Conservation (phyloP, 2,797 vertebrate genomes). For the Alectoris magna region DNA sequence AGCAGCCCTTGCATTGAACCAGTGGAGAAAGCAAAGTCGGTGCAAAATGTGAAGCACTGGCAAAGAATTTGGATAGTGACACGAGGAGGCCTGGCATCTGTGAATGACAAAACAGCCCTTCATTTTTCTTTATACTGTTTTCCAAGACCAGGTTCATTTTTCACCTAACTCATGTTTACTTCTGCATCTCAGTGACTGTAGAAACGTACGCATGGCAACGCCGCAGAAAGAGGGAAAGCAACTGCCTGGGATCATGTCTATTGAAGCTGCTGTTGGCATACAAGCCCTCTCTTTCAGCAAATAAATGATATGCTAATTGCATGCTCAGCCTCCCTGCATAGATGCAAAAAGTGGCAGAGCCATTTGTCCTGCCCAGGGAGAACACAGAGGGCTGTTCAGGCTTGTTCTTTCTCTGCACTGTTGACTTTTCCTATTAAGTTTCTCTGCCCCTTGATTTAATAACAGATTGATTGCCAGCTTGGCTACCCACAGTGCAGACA, state of each 20-base stretch:
- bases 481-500: background rate
- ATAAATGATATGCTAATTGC: background rate
- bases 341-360: background rate
- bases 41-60: accelerated
- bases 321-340: background rate
- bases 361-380: background rate
- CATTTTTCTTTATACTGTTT: accelerated
- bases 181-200: accelerated
- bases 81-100: background rate
- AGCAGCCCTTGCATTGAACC: accelerated
- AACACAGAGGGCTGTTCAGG: background rate
- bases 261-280: background rate
- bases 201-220: accelerated
- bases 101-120: background rate
- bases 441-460: background rate
- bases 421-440: background rate
- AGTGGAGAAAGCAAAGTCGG: accelerated
- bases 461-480: background rate
- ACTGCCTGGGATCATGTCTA: accelerated
- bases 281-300: background rate
- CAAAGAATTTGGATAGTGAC: accelerated
- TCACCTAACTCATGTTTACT: background rate
- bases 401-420: background rate
- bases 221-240: accelerated
- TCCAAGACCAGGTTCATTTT: background rate